Conservation (phyloP, 1,140 invertebrate genomes). For the Babylonia areolata region DNA sequence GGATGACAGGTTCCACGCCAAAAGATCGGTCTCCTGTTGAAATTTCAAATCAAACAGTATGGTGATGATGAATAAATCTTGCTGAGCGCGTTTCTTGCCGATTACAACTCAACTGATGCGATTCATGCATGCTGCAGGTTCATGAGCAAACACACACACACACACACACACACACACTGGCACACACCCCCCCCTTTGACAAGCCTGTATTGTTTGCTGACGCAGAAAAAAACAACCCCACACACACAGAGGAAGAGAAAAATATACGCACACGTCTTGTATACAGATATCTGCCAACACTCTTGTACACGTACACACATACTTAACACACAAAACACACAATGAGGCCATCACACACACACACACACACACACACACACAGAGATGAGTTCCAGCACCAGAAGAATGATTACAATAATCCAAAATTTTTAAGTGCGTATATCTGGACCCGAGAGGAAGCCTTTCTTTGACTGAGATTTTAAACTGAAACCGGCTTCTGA, state of each 20-base stretch:
- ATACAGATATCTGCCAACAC: no score
- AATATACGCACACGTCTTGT: neutral
- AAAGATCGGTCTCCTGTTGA: neutral
- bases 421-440: neutral
- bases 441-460: no score
- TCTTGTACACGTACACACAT: constrained; percentile 7
- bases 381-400: neutral
- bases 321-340: no score
- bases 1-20: neutral
- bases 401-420: neutral
- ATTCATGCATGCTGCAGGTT: neutral
- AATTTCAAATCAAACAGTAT: neutral
- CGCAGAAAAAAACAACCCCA: neutral
- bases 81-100: neutral
- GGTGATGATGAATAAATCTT: neutral
- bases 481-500: neutral
- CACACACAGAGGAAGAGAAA: no score
- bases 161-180: constrained; percentile 12
- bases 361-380: constrained; percentile 1
- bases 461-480: no score
- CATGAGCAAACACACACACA: constrained; percentile 12
- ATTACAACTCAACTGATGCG: no score
- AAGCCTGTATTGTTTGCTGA: no score
- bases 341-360: no score
- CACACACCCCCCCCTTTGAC: neutral